Percentiles rank a stretch among this genome's conserved stretches.
Evolutionary conservation across 2,888 invertebrate genomes (phyloP).

Genomic region (Linnaemya tessellans): DNA sequence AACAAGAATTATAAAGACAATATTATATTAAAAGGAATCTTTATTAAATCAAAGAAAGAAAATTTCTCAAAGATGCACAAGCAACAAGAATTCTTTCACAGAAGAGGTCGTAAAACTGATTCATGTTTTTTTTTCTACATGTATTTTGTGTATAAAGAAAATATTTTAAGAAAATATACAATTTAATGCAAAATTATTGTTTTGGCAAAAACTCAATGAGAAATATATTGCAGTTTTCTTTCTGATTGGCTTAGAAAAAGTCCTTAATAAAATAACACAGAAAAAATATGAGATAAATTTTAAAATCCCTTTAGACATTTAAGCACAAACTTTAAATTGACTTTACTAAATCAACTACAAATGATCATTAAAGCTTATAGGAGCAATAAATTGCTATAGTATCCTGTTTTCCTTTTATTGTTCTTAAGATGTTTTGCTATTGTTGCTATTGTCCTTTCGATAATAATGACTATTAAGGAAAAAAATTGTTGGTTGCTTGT

Average conservation of each 20-base stretch:
- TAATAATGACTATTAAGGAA: conserved; percentile 36
- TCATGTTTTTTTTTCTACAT: neutral
- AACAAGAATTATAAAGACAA: conserved; percentile 17
- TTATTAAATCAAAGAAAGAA: conserved; percentile 57
- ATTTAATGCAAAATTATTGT: no score
- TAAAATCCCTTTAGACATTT: neutral
- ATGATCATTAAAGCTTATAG: neutral
- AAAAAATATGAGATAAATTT: neutral
- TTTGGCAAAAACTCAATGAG: no score
- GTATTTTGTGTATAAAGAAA: no score
- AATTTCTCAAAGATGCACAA: neutral
- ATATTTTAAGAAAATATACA: no score
- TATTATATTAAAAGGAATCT: conserved; percentile 40
- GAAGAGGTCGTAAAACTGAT: no score
- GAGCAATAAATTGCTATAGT: conserved; percentile 13
- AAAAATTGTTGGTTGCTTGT: neutral
- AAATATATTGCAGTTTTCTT: neutral
- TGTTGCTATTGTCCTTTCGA: conserved; percentile 29
- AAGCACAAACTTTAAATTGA: neutral
- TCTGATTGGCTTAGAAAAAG: neutral
- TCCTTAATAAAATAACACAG: neutral
- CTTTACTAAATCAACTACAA: neutral
- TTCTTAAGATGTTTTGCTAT: neutral
- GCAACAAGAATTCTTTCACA: no score
- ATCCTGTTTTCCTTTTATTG: conserved; percentile 12